phyloP scores from a whole-genome alignment of 2,797 vertebrate species.

The Coranthus polyacanthus region DNA sequence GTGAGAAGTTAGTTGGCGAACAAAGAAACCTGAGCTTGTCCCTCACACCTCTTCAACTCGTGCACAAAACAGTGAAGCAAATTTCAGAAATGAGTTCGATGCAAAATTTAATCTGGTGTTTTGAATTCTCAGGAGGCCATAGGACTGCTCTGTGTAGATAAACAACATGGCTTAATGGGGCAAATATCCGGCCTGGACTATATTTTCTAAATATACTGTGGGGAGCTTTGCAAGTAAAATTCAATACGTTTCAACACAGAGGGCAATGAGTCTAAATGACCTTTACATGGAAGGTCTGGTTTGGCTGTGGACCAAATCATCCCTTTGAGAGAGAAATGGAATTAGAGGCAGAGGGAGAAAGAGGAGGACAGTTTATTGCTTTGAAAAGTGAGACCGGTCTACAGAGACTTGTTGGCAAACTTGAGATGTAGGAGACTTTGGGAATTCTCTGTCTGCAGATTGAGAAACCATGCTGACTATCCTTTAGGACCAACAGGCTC shows the following conservation, averaged over 20 bases:
- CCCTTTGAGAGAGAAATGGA: slow-evolving; percentile 72
- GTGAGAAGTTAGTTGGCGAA: slow-evolving; percentile 56
- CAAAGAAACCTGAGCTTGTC: slow-evolving; percentile 68
- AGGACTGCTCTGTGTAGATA: slow-evolving; percentile 53
- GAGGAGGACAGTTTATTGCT: slow-evolving; percentile 72
- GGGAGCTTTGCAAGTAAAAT: slow-evolving; percentile 67
- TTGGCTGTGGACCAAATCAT: slow-evolving; percentile 74
- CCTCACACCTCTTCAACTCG: slow-evolving; percentile 50
- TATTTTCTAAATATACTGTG: slow-evolving; percentile 69
- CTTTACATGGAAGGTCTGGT: slow-evolving; percentile 75
- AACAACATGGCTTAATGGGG: slow-evolving; percentile 52
- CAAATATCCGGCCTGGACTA: slow-evolving; percentile 37
- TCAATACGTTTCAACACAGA: slow-evolving; percentile 66
- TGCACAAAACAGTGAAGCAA: slow-evolving; percentile 27
- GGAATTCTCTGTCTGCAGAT: slow-evolving; percentile 69
- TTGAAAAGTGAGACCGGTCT: slow-evolving; percentile 75
- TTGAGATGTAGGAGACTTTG: slow-evolving; percentile 69
- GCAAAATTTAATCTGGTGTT: slow-evolving; percentile 58
- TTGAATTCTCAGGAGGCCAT: slow-evolving; percentile 37
- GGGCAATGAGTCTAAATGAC: slow-evolving; percentile 77
- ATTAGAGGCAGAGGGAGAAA: slow-evolving; percentile 57
- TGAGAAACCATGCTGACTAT: slow-evolving; percentile 62
- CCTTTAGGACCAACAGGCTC: slow-evolving; percentile 51
- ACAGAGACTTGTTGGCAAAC: slow-evolving; percentile 76
- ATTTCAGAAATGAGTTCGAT: slow-evolving; percentile 54